These are phyloP conservation scores for Motacilla tschutschensis DNA, from an alignment of 2,113 vertebrate genomes.

Conservation along the genomic window DNA sequence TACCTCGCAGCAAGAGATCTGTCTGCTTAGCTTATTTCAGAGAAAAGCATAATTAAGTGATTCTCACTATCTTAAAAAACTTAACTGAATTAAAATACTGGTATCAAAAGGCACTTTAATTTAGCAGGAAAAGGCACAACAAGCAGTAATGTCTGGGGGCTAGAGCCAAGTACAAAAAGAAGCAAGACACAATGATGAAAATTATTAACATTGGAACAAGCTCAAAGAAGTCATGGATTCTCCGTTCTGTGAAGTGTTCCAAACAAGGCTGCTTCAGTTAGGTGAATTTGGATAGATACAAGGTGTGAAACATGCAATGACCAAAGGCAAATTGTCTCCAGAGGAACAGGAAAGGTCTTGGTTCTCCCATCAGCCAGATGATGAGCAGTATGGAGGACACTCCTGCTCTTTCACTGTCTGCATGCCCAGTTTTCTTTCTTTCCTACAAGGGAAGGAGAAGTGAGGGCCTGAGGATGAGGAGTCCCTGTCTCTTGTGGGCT, in stretches of 20 bases:
- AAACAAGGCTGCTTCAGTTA: neutral
- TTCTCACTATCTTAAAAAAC: neutral
- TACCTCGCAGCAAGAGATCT: neutral
- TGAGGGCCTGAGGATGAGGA: neutral
- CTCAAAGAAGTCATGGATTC: neutral
- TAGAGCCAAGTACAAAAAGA: neutral
- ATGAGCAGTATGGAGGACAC: neutral
- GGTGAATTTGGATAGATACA: neutral
- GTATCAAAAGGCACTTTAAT: conserved; percentile 15
- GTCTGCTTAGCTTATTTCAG: conserved; percentile 14
- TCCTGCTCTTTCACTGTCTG: neutral
- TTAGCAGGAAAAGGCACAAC: conserved; percentile 6
- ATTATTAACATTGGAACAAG: neutral
- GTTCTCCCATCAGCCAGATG: neutral
- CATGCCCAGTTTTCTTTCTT: neutral
- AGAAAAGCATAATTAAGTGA: neutral
- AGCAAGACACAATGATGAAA: neutral
- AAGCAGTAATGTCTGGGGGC: neutral
- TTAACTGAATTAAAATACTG: neutral
- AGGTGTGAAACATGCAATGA: neutral
- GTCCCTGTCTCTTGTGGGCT: neutral
- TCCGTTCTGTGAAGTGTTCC: neutral
- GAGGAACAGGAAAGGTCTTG: neutral
- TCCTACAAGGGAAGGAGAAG: neutral
- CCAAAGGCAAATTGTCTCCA: neutral